phyloP scores from a whole-genome alignment of 1,140 invertebrate genomes.

The Venturia canescens region DNA sequence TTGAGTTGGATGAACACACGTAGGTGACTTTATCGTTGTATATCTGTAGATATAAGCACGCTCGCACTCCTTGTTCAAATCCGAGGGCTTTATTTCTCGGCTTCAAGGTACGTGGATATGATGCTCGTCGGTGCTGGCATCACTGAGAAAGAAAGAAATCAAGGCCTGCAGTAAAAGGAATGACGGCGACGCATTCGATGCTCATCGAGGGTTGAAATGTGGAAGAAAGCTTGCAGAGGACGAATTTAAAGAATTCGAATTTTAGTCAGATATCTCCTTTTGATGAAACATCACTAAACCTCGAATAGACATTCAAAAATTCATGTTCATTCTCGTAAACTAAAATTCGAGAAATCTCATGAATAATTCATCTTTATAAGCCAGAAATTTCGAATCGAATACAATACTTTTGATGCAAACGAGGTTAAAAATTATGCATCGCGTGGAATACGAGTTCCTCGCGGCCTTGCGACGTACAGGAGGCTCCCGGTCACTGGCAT shows the following conservation, averaged over 20 bases:
- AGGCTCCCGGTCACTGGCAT: not conserved
- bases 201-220: no score
- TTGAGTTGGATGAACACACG: constrained; percentile 40
- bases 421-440: not conserved
- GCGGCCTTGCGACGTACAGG: not conserved
- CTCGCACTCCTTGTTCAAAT: not conserved
- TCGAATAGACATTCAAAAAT: no score
- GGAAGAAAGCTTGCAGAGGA: no score
- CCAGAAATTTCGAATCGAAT: constrained; percentile 59
- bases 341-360: constrained; percentile 35
- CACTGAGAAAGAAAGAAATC: not conserved
- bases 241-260: no score
- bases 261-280: no score
- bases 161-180: not conserved
- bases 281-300: no score
- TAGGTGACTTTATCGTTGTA: constrained; percentile 5
- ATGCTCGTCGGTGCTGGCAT: not conserved
- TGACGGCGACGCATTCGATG: not conserved
- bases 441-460: not conserved
- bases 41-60: not conserved
- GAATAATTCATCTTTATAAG: constrained; percentile 57
- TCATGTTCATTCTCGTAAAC: no score
- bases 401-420: constrained; percentile 60
- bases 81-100: constrained; percentile 5
- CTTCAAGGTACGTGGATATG: not conserved